These are phyloP conservation scores for Fragum fragum DNA, from an alignment of 2,888 invertebrate genomes.

Conservation along the genomic window DNA sequence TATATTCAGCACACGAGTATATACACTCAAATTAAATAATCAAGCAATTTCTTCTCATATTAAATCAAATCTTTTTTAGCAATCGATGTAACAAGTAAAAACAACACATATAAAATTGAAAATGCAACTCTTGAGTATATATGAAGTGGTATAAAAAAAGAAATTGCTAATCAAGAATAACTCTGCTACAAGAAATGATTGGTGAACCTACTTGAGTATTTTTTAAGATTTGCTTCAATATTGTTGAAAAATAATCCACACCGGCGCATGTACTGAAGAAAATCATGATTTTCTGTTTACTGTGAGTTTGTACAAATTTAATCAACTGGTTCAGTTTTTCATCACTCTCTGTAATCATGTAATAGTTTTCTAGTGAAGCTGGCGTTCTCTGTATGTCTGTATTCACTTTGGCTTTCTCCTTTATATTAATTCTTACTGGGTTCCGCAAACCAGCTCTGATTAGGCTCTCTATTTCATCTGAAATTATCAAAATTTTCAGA, in stretches of 20 bases:
- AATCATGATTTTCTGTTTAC: slow-evolving; percentile 90
- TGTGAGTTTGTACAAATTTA: slow-evolving; percentile 91
- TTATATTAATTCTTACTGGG: slow-evolving; percentile 95
- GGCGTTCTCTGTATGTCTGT: slow-evolving; percentile 87
- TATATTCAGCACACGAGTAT: too few relatives aligned
- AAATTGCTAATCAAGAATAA: too few relatives aligned
- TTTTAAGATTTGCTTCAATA: slow-evolving; percentile 87
- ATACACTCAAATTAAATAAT: too few relatives aligned
- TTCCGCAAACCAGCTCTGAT: slow-evolving; percentile 95
- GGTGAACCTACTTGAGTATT: slow-evolving; percentile 69
- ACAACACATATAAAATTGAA: too few relatives aligned
- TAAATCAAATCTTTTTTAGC: too few relatives aligned
- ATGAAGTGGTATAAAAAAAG: too few relatives aligned
- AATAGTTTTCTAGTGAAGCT: slow-evolving; percentile 90
- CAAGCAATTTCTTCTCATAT: too few relatives aligned
- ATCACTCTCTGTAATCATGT: slow-evolving; percentile 88
- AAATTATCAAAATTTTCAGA: too few relatives aligned
- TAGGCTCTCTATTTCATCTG: slow-evolving; percentile 94
- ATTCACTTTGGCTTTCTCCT: slow-evolving; percentile 91
- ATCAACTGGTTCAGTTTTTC: slow-evolving; percentile 94
- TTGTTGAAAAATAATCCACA: slow-evolving; percentile 96
- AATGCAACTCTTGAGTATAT: too few relatives aligned
- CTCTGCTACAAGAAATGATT: too few relatives aligned
- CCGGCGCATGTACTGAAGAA: slow-evolving; percentile 98
- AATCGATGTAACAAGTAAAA: too few relatives aligned